Evolutionary conservation across 2,113 vertebrate species (phyloP), one percentile per base, ranked within the genome.

Genomic region (Anthoscopus minutus): DNA sequence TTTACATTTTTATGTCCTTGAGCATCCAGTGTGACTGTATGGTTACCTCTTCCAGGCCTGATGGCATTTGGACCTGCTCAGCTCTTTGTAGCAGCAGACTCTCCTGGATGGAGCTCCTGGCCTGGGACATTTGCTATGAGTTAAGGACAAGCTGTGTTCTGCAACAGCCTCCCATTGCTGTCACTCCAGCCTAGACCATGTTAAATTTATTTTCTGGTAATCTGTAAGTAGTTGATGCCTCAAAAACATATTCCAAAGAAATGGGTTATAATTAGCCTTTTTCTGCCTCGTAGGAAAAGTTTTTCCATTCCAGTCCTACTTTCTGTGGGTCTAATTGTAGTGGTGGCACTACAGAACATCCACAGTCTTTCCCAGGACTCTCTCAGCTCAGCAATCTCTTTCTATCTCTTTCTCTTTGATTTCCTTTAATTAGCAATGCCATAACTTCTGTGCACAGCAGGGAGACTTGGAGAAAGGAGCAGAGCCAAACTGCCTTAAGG

Each of bases 381-480:
- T 44, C 76, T 79, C 31, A 51, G 70, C 47, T 88, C 73, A 64
- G 58, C 8, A 67, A 62, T 72, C 73, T 84, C 35, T 61, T 72
- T 35, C 15, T 69, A n/a, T 30, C 45, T 66, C 54, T 51, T 90
- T 83, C 72, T 88, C 50, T 86, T 94, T 72, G 64, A 92, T 92
- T 96, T 94, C 54, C 76, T 76, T 40, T 62, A 81, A 88, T 94
- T 94, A 94, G 31, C 12, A 3, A 73, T 47, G 76, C 76, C 79
- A 9, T 33, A 90, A 86, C 60, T 90, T 83, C 81, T 67, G 76
- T 50, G 76, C 67, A 30, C 47, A 56, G 72, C 60, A 71, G 72
- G 48, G 31, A 78, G 22, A 53, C 47, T 31, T n/a, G 51, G 74
- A 50, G 78, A 83, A 81, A n/a, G 61, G 31, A 86, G 18, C 12